Base-by-base conservation (phyloP, 2,797 vertebrate genomes). In the Syngnathus rostellatus region DNA sequence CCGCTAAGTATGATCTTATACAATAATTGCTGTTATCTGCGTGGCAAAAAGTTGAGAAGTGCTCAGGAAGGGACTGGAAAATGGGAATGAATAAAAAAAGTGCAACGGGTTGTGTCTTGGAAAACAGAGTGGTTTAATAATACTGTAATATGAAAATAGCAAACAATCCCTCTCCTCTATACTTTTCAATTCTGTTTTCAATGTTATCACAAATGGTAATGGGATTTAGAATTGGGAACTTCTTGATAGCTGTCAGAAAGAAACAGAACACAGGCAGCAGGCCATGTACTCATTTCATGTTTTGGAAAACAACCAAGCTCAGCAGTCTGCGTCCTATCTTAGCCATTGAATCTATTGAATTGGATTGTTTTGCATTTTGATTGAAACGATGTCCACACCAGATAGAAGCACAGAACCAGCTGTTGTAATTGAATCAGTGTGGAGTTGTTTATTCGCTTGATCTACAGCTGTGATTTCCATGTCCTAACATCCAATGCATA, bases 321-420 rank as follows among this genome's bases (percentile, higher is more conserved):
- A 95, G 93, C 92, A 93, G 93, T 92, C 93, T 95, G 94, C 93
- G 90, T 97, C 95, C 94, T 93, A 93, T 95, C 94, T 94, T 90
- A 80, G 78, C 92, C 91, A 93, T 92, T 90, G 91, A 92, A 93
- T 93, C 93, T 91, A 90, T 91, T 91, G 92, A 92, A 93, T 94
- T 95, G 94, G 94, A 96, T 98, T 98, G 95, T 98, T 98, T 97
- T 96, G 96, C 97, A 98, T 98, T 98, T 98, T 98, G 96, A 98
- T 99, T 95, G 95, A 98, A 98, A 95, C 94, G 95, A 98, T 99
- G 95, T 95, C 94, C 94, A 81, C 60, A 75, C 83, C 91, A 94
- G 96, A 98, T 98, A 97, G 96, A 95, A 94, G 92, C 83, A 82
- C 83, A 88, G 81, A 86, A 90, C 91, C 90, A 89, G 81, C 86